Conservation (phyloP, 1,140 invertebrate genomes). For the Drosophila subpulchrella region DNA sequence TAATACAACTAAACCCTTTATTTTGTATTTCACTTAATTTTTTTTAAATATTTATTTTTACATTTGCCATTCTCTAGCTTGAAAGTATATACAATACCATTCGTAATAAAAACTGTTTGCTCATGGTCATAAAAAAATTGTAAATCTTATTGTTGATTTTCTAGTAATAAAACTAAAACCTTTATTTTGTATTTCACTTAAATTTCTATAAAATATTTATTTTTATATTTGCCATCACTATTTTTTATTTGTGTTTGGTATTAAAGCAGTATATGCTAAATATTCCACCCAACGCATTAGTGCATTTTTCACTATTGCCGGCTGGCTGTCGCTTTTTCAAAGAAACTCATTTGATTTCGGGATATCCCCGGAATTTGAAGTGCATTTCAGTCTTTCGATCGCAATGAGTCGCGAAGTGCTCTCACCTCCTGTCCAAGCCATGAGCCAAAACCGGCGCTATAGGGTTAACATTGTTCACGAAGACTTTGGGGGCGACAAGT, state of each 20-base stretch:
- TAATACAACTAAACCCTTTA: too few species aligned
- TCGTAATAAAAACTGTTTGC: too few species aligned
- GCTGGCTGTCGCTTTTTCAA: background rate
- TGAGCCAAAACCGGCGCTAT: slow-evolving; percentile 70
- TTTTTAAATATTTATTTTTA: background rate
- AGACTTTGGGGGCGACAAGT: slow-evolving; percentile 68
- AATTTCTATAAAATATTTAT: background rate
- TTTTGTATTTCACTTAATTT: background rate
- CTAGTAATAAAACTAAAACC: too few species aligned
- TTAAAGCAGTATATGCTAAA: background rate
- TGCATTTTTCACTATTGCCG: background rate
- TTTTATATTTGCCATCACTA: background rate
- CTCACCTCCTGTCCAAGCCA: slow-evolving; percentile 52
- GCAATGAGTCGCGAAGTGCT: slow-evolving; percentile 76
- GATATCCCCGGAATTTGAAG: slow-evolving; percentile 5
- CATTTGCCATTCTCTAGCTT: background rate
- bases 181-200: background rate
- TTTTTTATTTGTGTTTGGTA: background rate
- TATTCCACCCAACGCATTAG: background rate
- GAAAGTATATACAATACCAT: too few species aligned
- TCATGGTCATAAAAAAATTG: too few species aligned
- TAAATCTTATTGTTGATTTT: too few species aligned
- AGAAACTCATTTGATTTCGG: background rate
- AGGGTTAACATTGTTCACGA: slow-evolving; percentile 76
- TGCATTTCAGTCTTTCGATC: background rate